These are phyloP conservation scores for Sturnus vulgaris DNA, from an alignment of 2,113 vertebrate genomes.

Conservation along the genomic window DNA sequence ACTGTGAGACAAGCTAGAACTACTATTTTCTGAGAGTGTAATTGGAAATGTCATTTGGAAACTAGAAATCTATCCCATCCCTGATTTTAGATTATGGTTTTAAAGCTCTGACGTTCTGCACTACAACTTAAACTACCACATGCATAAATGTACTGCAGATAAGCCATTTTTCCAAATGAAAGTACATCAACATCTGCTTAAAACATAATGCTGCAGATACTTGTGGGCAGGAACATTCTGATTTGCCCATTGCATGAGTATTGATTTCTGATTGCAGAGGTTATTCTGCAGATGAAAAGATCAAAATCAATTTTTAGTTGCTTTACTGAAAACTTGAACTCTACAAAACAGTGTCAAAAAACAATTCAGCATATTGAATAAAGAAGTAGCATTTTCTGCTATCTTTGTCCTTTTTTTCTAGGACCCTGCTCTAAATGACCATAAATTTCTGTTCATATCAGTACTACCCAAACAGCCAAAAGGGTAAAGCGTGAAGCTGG, in stretches of 20 bases:
- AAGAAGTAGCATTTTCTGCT: neutral
- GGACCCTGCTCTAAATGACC: neutral
- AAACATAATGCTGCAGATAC: constrained; percentile 18
- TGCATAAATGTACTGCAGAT: constrained; percentile 33
- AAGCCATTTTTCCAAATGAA: constrained; percentile 54
- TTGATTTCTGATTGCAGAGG: constrained; percentile 63
- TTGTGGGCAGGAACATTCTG: constrained; percentile 3
- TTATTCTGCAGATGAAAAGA: constrained; percentile 48
- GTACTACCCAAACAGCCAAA: neutral
- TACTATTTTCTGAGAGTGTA: neutral
- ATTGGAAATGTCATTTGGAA: neutral
- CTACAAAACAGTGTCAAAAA: neutral
- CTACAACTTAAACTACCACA: neutral
- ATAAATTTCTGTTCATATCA: neutral
- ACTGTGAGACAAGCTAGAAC: neutral
- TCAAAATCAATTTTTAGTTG: constrained; percentile 4
- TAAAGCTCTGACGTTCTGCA: constrained; percentile 33
- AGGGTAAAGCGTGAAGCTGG: neutral
- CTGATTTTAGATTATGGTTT: neutral
- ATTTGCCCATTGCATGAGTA: constrained; percentile 34
- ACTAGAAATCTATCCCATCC: neutral
- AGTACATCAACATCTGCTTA: constrained; percentile 52
- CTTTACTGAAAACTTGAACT: constrained; percentile 15
- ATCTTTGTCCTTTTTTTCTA: neutral
- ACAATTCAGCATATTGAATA: neutral